Evolutionary conservation across 2,113 vertebrate genomes (phyloP), one percentile per base, ranked within the genome.

Genomic region (Corythornis vintsioides): DNA sequence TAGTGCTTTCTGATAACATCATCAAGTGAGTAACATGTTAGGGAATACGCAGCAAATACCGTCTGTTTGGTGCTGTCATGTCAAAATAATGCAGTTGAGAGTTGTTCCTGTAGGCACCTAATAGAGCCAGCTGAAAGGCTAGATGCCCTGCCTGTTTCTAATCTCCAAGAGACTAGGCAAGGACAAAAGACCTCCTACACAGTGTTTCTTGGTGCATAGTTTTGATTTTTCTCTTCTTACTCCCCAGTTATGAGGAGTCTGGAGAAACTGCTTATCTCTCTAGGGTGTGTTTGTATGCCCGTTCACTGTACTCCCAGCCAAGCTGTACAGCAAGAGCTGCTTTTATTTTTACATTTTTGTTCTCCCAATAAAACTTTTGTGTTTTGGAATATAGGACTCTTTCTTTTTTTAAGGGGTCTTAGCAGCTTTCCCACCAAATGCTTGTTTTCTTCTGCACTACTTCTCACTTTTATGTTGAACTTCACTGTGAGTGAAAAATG

Each of bases 1-100:
- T 99, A 11, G 89, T 90, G 80, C 98, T 99, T 57, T 99, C 98
- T 2, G 99, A 99, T 29, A 10, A 67, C 56, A 96, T 99, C 57
- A 74, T 99, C 47, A 92, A 89, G 99, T 99, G 70, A 97, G 98
- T 95, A 60, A 55, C 15, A 4, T 20, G 3, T 80, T 72, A 38
- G 31, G 50, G 21, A 79, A 75, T 55, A 63, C 31, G 65, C 21
- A 66, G 15, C 56, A 64, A 77, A 86, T 47, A 56, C 40, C 18
- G 80, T 65, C 21, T 83, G 25, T 63, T 74, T 35, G 10, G 22
- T 65, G 50, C 24, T 24, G 6, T 64, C 29, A 4, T 72, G 73
- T 87, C 2, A 7, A 63, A 87, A 69, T 9, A 82, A 61, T 40
- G 40, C 16, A 47, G 11, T 28, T 73, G 40, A 11, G 75, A 64